Percentiles rank a stretch among this genome's conserved stretches.
Evolutionary conservation across 2,113 vertebrate genomes (phyloP).

Genomic region (Polypterus senegalus): DNA sequence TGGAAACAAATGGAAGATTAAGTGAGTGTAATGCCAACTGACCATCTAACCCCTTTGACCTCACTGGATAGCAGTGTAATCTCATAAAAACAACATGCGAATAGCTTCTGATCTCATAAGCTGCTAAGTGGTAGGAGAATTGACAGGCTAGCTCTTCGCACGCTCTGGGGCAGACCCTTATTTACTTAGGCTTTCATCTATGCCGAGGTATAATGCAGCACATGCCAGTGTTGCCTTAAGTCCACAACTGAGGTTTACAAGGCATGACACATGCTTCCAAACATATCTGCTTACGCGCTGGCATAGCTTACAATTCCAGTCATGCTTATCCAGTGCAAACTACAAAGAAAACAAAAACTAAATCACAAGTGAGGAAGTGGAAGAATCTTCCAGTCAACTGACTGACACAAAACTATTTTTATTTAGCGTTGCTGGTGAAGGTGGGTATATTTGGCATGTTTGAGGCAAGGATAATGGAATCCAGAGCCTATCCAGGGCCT

Average conservation of each 20-base stretch:
- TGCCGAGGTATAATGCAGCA: background rate
- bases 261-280: background rate
- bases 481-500: no score
- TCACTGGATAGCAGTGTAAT: background rate
- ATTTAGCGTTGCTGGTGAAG: no score
- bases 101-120: background rate
- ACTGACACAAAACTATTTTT: no score
- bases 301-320: background rate
- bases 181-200: background rate
- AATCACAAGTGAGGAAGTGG: no score
- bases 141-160: background rate
- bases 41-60: background rate
- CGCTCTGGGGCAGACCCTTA: background rate
- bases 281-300: background rate
- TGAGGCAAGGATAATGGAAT: no score
- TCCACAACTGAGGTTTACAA: background rate
- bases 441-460: no score
- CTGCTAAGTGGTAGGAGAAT: conserved; percentile 2
- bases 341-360: no score
- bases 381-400: no score
- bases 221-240: background rate
- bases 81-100: background rate
- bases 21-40: no score
- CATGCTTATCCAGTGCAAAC: no score
- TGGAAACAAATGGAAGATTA: no score